A percentile compares a stretch with the other conserved stretches of the same genome.
These are phyloP conservation scores for Polyommatus icarus DNA, from an alignment of 2,888 invertebrate species.

Conservation along the genomic window DNA sequence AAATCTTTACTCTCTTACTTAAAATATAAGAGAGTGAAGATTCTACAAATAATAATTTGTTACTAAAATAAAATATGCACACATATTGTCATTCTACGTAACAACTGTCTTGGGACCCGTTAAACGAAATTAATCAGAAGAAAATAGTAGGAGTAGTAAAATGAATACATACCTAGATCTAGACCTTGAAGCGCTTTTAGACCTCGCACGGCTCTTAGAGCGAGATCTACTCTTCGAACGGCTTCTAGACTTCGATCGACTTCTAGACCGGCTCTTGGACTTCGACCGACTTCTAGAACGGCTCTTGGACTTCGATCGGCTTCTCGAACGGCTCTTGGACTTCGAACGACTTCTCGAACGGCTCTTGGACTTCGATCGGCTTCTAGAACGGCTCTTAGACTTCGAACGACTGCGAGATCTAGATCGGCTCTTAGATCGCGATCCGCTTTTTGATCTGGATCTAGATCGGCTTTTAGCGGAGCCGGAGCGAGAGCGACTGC, in stretches of 20 bases:
- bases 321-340: conserved; percentile 55
- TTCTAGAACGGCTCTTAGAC: conserved; percentile 62
- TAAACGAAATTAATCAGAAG: not conserved
- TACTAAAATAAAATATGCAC: no score
- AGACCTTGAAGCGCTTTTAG: conserved; percentile 55
- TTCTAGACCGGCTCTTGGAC: conserved; percentile 57
- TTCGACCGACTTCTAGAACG: conserved; percentile 55
- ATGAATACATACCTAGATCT: conserved; percentile 51
- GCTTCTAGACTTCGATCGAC: conserved; percentile 56
- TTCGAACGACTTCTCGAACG: conserved; percentile 59
- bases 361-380: conserved; percentile 55
- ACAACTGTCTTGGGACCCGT: no score
- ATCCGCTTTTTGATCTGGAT: conserved; percentile 56
- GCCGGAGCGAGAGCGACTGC: conserved; percentile 58
- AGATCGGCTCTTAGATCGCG: conserved; percentile 57
- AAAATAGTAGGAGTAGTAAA: not conserved
- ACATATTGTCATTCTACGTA: no score
- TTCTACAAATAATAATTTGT: no score
- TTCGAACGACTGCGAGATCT: conserved; percentile 51
- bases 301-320: conserved; percentile 58
- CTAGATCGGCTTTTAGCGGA: conserved; percentile 53
- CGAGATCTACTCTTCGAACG: conserved; percentile 57
- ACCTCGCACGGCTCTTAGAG: conserved; percentile 43
- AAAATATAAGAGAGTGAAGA: no score
- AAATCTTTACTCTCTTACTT: no score